Percentiles rank a stretch among this genome's conserved stretches.
Evolutionary conservation across 2,797 vertebrate species (phyloP).

Genomic region (Eutrigla gurnardus): DNA sequence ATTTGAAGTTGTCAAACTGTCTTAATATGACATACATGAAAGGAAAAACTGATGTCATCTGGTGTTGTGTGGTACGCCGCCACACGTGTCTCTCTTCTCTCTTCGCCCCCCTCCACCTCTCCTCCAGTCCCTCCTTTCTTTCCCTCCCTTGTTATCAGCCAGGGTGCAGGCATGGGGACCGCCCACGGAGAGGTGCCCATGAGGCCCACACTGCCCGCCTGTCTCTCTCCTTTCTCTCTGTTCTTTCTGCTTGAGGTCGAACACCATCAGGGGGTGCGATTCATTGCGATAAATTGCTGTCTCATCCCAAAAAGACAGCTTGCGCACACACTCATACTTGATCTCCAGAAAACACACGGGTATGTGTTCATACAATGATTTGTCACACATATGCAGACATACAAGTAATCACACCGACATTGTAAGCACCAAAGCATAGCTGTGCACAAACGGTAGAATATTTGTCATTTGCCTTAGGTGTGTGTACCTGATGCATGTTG

Average conservation of each 20-base stretch:
- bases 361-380: conserved; percentile 25
- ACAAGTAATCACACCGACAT: conserved; percentile 27
- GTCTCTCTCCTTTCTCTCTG: conserved; percentile 55
- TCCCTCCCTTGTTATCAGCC: conserved; percentile 74
- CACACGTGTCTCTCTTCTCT: conserved; percentile 13
- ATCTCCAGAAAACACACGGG: conserved; percentile 32
- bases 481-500: background rate
- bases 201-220: conserved; percentile 61
- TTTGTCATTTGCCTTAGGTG: background rate
- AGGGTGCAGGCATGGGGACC: conserved; percentile 70
- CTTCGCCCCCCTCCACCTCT: conserved; percentile 28
- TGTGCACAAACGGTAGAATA: background rate
- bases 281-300: conserved; percentile 58
- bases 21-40: background rate
- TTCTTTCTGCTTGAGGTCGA: conserved; percentile 70
- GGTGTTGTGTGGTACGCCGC: conserved; percentile 16
- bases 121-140: conserved; percentile 45
- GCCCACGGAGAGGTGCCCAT: conserved; percentile 66
- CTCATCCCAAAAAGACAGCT: conserved; percentile 50
- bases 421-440: conserved; percentile 4
- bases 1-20: conserved; percentile 16
- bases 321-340: background rate
- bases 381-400: conserved; percentile 31
- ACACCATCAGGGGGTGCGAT: conserved; percentile 64
- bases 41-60: background rate